These are phyloP conservation scores for Drosophila falleni DNA, from an alignment of 2,888 invertebrate species.

Conservation along the genomic window DNA sequence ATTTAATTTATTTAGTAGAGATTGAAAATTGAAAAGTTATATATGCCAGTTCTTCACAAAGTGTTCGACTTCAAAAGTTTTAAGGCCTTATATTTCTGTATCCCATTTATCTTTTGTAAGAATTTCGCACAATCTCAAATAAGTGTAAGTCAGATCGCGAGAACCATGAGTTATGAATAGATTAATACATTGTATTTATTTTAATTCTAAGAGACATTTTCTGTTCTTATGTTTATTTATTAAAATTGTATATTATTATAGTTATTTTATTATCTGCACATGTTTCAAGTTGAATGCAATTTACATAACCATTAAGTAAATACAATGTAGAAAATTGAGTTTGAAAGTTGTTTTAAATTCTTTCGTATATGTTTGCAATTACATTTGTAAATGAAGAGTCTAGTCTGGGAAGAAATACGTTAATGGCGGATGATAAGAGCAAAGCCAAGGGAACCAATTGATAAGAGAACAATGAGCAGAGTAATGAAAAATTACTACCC, in stretches of 20 bases:
- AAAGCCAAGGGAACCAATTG: constrained; percentile 20
- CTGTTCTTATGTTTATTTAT: not conserved
- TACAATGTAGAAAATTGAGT: constrained; percentile 30
- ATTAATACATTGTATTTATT: not conserved
- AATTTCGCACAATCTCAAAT: no score
- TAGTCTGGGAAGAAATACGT: constrained; percentile 1
- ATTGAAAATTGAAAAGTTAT: no score
- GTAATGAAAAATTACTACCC: constrained; percentile 34
- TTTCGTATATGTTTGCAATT: constrained; percentile 8
- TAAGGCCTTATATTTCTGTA: no score
- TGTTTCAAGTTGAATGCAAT: not conserved
- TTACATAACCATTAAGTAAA: constrained; percentile 9
- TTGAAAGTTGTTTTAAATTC: constrained; percentile 27
- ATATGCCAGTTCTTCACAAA: no score
- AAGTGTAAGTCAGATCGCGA: not conserved
- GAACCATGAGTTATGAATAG: not conserved
- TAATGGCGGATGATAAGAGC: constrained; percentile 49
- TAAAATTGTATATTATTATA: not conserved
- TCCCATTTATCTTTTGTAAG: no score
- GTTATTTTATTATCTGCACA: constrained; percentile 10
- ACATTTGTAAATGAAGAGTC: constrained; percentile 1
- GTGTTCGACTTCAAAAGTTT: no score
- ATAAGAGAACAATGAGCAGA: constrained; percentile 31
- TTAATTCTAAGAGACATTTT: not conserved
- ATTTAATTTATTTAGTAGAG: not conserved